Evolutionary conservation across 2,888 invertebrate species (phyloP).

Genomic region (Agonum fuliginosum): DNA sequence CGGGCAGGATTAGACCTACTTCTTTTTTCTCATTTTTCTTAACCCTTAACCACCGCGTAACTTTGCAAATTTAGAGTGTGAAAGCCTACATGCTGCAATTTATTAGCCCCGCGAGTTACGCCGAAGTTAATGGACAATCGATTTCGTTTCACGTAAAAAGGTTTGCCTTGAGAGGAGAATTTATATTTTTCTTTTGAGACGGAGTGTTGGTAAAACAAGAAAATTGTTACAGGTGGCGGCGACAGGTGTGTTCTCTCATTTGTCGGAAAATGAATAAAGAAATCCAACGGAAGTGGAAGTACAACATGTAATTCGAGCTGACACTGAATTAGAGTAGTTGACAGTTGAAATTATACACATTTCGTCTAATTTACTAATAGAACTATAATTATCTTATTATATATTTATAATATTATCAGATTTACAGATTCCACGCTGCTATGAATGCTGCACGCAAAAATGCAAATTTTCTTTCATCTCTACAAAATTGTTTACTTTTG

Average conservation of each 20-base stretch:
- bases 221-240: not conserved
- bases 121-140: constrained; percentile 30
- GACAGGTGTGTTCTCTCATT: constrained; percentile 2
- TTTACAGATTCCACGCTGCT: no score
- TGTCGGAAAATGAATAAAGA: not conserved
- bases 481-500: no score
- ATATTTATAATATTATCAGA: constrained; percentile 16
- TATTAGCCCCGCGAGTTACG: constrained; percentile 7
- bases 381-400: not conserved
- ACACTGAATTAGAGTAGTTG: constrained; percentile 8
- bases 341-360: constrained; percentile 9
- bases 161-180: constrained; percentile 8
- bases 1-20: constrained; percentile 5
- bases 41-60: constrained; percentile 16
- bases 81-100: constrained; percentile 14
- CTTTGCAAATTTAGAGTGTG: constrained; percentile 7
- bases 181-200: constrained; percentile 25
- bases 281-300: constrained; percentile 10
- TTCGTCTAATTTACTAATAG: constrained; percentile 3
- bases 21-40: constrained; percentile 22
- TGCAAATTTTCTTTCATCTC: constrained; percentile 43
- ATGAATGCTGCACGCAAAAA: constrained; percentile 7
- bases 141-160: constrained; percentile 7
- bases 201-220: constrained; percentile 19
- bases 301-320: constrained; percentile 19